Percentiles rank a stretch among this genome's conserved stretches.
Conservation (phyloP, 2,797 vertebrate genomes). For the Dipus sagitta region DNA sequence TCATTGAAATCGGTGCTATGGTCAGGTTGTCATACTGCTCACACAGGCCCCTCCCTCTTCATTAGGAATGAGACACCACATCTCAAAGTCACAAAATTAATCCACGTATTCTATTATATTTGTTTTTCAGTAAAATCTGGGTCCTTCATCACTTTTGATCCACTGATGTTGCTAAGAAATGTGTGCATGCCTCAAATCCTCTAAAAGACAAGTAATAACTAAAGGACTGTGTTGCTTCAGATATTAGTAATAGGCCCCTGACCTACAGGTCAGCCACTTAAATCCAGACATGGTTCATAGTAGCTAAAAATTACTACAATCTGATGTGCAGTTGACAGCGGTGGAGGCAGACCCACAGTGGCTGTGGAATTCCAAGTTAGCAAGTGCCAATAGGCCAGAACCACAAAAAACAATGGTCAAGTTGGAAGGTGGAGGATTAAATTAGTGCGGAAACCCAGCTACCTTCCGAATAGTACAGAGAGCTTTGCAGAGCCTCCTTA, state of each 20-base stretch:
- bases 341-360: background rate
- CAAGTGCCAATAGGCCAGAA: background rate
- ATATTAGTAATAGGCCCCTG: constrained; percentile 64
- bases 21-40: background rate
- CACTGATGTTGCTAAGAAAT: constrained; percentile 55
- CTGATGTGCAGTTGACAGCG: constrained; percentile 41
- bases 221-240: constrained; percentile 32
- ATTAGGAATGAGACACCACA: background rate
- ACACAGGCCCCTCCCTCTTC: background rate
- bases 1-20: background rate
- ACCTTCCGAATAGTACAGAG: background rate
- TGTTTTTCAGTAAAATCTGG: constrained; percentile 55
- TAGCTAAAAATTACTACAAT: constrained; percentile 65
- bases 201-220: constrained; percentile 63
- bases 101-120: background rate
- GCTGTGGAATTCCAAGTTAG: background rate
- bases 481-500: background rate
- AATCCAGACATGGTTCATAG: constrained; percentile 60
- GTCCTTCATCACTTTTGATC: constrained; percentile 10
- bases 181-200: constrained; percentile 44
- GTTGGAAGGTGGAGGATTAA: constrained; percentile 18
- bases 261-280: constrained; percentile 64
- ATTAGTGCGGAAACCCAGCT: background rate
- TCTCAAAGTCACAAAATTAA: constrained; percentile 25
- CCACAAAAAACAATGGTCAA: background rate